These are phyloP conservation scores for Xenopus borealis DNA, from an alignment of 2,113 vertebrate genomes.

Conservation along the genomic window DNA sequence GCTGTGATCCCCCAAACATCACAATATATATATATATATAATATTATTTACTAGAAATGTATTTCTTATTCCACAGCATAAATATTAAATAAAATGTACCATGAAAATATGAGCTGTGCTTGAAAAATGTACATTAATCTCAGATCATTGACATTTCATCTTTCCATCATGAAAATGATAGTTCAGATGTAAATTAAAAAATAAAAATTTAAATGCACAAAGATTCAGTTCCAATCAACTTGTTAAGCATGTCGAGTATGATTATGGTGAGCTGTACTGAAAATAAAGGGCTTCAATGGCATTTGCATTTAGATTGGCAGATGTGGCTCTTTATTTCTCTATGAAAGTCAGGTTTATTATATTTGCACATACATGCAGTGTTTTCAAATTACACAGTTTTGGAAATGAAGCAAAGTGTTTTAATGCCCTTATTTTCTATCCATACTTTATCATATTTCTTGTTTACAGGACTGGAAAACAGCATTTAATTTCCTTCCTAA, in stretches of 20 bases:
- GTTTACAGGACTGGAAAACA: too few species aligned
- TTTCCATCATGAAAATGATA: constrained; percentile 16
- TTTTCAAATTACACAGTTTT: constrained; percentile 3
- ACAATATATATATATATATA: too few species aligned
- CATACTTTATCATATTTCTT: not conserved
- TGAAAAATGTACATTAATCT: constrained; percentile 23
- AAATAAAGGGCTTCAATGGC: constrained; percentile 32
- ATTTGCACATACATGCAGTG: constrained; percentile 15
- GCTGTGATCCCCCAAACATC: too few species aligned
- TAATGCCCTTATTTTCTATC: not conserved
- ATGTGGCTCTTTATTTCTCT: constrained; percentile 28
- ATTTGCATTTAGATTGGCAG: constrained; percentile 46
- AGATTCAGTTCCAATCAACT: constrained; percentile 35
- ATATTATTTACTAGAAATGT: too few species aligned
- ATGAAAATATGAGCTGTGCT: too few species aligned
- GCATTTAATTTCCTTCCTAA: too few species aligned
- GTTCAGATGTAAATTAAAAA: constrained; percentile 35
- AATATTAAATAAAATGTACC: too few species aligned
- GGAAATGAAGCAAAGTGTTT: not conserved
- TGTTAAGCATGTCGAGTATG: constrained; percentile 39
- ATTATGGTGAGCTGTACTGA: constrained; percentile 22
- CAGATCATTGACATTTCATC: constrained; percentile 15
- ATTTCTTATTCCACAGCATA: too few species aligned
- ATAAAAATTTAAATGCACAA: constrained; percentile 36
- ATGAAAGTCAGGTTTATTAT: constrained; percentile 31